phyloP scores from a whole-genome alignment of 2,113 vertebrate genomes.

The Pseudopipra pipra region DNA sequence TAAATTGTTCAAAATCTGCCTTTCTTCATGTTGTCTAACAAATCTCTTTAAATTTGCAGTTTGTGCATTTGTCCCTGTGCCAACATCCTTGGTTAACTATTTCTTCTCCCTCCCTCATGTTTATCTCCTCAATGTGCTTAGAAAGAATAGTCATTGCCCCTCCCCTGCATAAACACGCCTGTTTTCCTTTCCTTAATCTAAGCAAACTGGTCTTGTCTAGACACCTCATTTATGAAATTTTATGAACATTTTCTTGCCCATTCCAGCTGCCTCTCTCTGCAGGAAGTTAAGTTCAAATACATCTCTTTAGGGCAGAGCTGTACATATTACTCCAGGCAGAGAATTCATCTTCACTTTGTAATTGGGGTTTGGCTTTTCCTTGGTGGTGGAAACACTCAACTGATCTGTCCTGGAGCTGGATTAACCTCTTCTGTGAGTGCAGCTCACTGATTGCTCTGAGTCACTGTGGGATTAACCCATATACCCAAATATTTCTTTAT shows the following conservation, averaged over 20 bases:
- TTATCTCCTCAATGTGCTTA: neutral
- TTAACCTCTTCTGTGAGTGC: neutral
- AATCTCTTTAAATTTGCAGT: neutral
- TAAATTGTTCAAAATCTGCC: neutral
- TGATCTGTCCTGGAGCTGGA: neutral
- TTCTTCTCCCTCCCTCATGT: neutral
- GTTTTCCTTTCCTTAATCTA: neutral
- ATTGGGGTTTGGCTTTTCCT: neutral
- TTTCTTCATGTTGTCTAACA: neutral
- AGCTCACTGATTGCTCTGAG: neutral
- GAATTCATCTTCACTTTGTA: neutral
- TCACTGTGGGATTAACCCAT: neutral
- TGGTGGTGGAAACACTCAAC: neutral
- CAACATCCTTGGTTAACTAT: neutral
- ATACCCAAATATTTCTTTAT: neutral
- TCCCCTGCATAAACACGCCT: neutral
- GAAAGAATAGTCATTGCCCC: neutral
- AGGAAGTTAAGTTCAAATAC: neutral
- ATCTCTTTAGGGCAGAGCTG: neutral
- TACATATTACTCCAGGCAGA: neutral
- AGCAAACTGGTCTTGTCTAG: neutral
- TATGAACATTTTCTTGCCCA: neutral
- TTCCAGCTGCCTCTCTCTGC: neutral
- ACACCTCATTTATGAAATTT: neutral
- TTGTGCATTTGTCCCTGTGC: neutral